Conservation (phyloP, 2,797 vertebrate species). For the Tapera naevia region DNA sequence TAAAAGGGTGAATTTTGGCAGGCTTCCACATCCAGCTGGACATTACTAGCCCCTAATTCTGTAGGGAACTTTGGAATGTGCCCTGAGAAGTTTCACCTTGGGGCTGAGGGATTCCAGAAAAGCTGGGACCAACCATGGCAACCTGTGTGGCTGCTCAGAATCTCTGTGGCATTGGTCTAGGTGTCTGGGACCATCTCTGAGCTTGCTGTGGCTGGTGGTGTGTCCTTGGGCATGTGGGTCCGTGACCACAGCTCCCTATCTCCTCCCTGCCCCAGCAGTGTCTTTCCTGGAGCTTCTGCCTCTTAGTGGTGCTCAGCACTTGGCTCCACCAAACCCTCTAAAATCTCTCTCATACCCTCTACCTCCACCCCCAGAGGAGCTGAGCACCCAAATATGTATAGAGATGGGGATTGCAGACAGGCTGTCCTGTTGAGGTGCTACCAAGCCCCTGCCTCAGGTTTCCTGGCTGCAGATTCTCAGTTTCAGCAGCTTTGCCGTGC, state of each 20-base stretch:
- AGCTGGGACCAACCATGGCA: neutral
- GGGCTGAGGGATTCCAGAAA: neutral
- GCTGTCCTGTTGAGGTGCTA: accelerated
- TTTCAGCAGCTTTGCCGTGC: neutral
- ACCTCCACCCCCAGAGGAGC: neutral
- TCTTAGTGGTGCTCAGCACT: neutral
- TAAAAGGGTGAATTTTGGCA: neutral
- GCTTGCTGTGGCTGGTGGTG: neutral
- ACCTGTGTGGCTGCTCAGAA: accelerated
- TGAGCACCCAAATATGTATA: neutral
- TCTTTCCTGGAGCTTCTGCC: neutral
- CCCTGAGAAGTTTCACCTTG: neutral
- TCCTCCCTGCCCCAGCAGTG: neutral
- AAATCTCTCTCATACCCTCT: neutral
- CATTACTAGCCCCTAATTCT: neutral
- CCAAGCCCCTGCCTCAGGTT: neutral
- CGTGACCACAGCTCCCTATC: neutral
- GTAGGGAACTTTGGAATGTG: neutral
- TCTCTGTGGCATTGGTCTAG: neutral
- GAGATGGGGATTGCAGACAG: neutral
- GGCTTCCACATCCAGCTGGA: neutral
- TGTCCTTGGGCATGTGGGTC: neutral
- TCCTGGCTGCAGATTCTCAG: neutral
- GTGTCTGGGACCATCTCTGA: neutral
- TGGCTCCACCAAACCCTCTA: no score